Conservation (phyloP, 2,113 vertebrate genomes). For the Oenanthe oenanthe region DNA sequence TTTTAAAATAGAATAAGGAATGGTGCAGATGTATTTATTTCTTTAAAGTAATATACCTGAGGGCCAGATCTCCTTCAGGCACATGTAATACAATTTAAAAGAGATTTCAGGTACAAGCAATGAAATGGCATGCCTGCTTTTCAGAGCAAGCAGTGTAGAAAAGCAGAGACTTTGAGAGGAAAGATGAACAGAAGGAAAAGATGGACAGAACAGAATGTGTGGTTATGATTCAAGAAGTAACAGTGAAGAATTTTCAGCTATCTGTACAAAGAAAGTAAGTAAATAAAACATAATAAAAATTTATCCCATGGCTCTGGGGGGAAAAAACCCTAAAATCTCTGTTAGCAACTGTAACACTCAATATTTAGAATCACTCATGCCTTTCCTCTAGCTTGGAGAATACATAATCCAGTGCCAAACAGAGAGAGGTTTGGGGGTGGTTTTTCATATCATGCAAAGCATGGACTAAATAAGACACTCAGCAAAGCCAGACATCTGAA, state of each 20-base stretch:
- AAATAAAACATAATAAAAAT: not conserved
- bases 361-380: not conserved
- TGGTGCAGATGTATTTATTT: not conserved
- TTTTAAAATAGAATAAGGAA: not conserved
- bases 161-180: not conserved
- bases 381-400: not conserved
- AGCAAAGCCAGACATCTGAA: not conserved
- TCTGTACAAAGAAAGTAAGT: not conserved
- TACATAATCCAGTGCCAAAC: not conserved
- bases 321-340: not conserved
- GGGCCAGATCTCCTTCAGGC: not conserved
- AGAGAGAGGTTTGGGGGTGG: fast-evolving
- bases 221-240: not conserved
- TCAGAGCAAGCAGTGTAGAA: not conserved
- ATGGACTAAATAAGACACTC: not conserved
- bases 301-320: not conserved
- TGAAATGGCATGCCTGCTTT: not conserved
- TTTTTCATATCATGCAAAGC: not conserved
- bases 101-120: not conserved
- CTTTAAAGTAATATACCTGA: not conserved
- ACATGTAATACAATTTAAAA: not conserved
- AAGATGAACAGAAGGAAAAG: not conserved
- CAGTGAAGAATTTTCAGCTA: not conserved
- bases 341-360: not conserved
- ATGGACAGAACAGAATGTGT: not conserved